Evolutionary conservation across 2,888 invertebrate genomes (phyloP).

Genomic region (Agelastica alni): DNA sequence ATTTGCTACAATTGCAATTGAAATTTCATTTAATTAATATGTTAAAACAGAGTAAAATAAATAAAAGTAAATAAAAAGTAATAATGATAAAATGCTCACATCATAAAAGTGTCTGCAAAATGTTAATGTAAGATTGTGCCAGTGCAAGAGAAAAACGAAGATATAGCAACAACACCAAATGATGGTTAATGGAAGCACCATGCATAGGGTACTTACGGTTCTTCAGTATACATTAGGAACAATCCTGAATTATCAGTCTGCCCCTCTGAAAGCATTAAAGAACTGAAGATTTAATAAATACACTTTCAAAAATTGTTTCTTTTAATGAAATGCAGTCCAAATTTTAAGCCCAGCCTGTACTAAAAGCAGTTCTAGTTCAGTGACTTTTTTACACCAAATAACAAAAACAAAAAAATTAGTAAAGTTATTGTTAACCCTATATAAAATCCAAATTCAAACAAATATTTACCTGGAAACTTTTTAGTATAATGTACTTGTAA

Average conservation of each 20-base stretch:
- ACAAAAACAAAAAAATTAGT: too few relatives aligned
- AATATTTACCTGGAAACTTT: conserved; percentile 45
- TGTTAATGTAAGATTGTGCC: conserved; percentile 25
- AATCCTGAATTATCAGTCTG: conserved; percentile 85
- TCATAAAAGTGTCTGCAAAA: conserved; percentile 25
- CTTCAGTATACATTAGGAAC: conserved; percentile 75
- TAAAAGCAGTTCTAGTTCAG: too few relatives aligned
- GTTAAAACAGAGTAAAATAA: too few relatives aligned
- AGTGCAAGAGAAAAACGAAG: conserved; percentile 20
- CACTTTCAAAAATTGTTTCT: too few relatives aligned
- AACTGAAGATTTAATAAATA: neutral
- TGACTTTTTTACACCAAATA: too few relatives aligned
- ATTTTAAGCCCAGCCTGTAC: too few relatives aligned
- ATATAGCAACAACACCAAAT: conserved; percentile 29
- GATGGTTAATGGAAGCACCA: conserved; percentile 26
- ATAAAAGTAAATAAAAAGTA: conserved; percentile 12
- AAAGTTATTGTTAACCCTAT: too few relatives aligned
- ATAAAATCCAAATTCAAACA: too few relatives aligned
- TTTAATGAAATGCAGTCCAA: too few relatives aligned
- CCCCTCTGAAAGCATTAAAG: conserved; percentile 63
- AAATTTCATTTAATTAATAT: too few relatives aligned
- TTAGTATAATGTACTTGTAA: conserved; percentile 73
- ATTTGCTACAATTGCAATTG: too few relatives aligned
- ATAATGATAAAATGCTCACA: conserved; percentile 23
- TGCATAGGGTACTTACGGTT: conserved; percentile 61